Percentiles rank a stretch among this genome's conserved stretches.
Evolutionary conservation across 2,888 invertebrate species (phyloP).

Genomic region (Drosophila vallismaia): DNA sequence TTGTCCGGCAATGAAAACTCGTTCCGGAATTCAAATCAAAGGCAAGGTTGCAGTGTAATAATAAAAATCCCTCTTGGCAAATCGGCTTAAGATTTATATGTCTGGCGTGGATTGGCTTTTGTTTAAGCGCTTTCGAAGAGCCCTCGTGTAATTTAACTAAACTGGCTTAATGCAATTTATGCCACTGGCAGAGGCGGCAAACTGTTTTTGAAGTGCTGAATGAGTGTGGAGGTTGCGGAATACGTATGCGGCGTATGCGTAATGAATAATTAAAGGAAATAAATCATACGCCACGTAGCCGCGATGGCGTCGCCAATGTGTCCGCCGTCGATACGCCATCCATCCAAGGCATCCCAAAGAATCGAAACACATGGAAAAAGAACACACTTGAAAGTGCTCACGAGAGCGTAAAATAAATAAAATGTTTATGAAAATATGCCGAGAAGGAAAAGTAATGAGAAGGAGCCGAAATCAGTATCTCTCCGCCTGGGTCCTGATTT

Average conservation of each 20-base stretch:
- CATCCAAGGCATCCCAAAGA: neutral
- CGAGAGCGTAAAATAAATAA: constrained; percentile 57
- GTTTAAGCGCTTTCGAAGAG: constrained; percentile 26
- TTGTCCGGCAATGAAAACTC: constrained; percentile 39
- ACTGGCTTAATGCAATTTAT: constrained; percentile 49
- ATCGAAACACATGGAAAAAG: neutral
- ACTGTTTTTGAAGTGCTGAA: constrained; percentile 14
- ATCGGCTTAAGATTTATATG: constrained; percentile 46
- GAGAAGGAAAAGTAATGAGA: constrained; percentile 20
- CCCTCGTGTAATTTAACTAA: constrained; percentile 37
- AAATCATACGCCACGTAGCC: constrained; percentile 71
- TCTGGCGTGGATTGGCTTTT: constrained; percentile 21
- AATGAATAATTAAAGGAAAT: constrained; percentile 73
- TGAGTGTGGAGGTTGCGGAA: neutral
- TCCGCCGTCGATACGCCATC: constrained; percentile 42
- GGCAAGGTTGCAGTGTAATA: constrained; percentile 3
- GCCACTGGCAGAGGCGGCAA: constrained; percentile 1
- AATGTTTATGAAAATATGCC: constrained; percentile 52
- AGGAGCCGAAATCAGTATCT: constrained; percentile 55
- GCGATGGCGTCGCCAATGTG: constrained; percentile 49
- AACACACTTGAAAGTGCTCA: constrained; percentile 61
- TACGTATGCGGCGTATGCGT: constrained; percentile 38
- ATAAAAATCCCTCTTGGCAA: constrained; percentile 24
- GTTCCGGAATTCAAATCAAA: constrained; percentile 12
- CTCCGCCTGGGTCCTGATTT: constrained; percentile 59